Base-by-base conservation (phyloP, 1,140 invertebrate genomes). In the Melanaphis sacchari region DNA sequence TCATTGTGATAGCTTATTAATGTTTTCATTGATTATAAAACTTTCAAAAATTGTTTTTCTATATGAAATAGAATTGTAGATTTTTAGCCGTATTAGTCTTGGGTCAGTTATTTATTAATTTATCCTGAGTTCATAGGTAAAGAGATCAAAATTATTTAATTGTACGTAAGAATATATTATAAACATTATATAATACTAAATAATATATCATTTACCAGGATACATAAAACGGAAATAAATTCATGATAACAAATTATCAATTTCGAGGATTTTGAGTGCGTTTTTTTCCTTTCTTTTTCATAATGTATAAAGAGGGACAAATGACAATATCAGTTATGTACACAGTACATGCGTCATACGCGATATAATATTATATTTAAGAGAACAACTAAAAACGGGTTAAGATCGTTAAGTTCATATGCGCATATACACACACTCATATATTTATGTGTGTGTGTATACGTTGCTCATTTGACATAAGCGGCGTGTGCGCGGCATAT, bases 361-460 rank as follows among this genome's bases (percentile, higher is more conserved):
- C 36, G 36, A 82, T 82, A 82, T 82, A 82, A 38, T 40, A 40
- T 38, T 81, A 81, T 82, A 76, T 84, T 43, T 40, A 26, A 89
- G 88, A 22, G 88, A 40, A 54, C 88, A 26, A 54, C 88, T 89
- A 40, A 89, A 89, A 89, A 89, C 88, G 88, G 88, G 88, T 89
- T 89, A 54, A 89, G 88, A 89, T 89, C 88, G 88, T 89, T 89
- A 89, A 54, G 49, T 54, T 38, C 46, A 38, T 89, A 38, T 38
- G 36, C 49, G 88, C 26, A 24, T 31, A 26, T 18, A 85, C 59
- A 76, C 59, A n/a, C 9, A 66, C 31, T 6, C n/a, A 15, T 5
- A 66, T 9, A n/a, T 66, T 31, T 5, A 84, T 41, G 15, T 43
- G 4, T 43, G 8, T 88, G 1, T 11, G 43, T 36, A 36, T 52